A percentile compares a stretch with the other conserved stretches of the same genome.
Evolutionary conservation across 2,888 invertebrate species (phyloP).

Genomic region (Prosapia bicincta): DNA sequence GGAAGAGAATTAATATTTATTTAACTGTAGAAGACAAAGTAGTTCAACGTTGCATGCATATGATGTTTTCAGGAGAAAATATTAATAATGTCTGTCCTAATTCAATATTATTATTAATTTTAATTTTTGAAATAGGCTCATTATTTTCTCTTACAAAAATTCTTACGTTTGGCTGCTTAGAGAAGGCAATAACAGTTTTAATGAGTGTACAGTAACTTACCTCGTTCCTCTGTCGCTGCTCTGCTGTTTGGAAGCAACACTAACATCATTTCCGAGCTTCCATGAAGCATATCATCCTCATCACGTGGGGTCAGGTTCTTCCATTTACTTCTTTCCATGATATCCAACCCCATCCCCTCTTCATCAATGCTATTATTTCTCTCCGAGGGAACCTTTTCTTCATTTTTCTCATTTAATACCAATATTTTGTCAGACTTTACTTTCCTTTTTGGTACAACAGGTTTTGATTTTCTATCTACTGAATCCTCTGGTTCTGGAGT

Average conservation of each 20-base stretch:
- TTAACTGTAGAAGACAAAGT: no score
- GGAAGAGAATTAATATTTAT: no score
- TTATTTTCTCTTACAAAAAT: no score
- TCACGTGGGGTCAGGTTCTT: conserved; percentile 38
- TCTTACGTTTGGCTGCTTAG: no score
- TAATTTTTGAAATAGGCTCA: no score
- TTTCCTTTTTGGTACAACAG: conserved; percentile 10
- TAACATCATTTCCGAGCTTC: conserved; percentile 78
- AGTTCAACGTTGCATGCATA: no score
- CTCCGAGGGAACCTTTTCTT: background rate
- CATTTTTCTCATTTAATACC: background rate
- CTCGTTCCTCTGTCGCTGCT: conserved; percentile 31
- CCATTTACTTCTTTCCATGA: conserved; percentile 12
- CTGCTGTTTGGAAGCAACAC: conserved; percentile 52
- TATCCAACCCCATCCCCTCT: conserved; percentile 19
- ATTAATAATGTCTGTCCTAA: no score
- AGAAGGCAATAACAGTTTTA: no score
- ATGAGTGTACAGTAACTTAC: no score
- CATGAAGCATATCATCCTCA: conserved; percentile 42
- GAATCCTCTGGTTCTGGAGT: conserved; percentile 3
- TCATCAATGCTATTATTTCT: conserved; percentile 1
- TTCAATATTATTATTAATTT: no score
- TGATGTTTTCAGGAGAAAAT: no score
- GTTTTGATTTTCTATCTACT: background rate
- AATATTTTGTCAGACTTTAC: conserved; percentile 4